These are phyloP conservation scores for Arion vulgaris DNA, from an alignment of 1,140 invertebrate species.

Conservation along the genomic window DNA sequence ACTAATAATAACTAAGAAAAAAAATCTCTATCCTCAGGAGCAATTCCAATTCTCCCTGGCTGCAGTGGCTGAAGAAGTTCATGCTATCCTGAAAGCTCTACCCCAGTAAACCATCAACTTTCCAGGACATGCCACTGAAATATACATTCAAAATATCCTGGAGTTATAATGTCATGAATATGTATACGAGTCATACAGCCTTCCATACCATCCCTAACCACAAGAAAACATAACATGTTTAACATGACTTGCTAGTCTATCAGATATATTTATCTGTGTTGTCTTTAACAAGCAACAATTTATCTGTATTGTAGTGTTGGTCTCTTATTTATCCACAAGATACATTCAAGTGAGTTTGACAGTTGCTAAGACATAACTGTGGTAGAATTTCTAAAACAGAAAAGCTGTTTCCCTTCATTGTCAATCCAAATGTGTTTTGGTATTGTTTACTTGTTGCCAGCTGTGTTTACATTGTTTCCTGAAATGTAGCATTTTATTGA, in stretches of 20 bases:
- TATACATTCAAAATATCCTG: neutral
- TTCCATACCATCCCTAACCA: neutral
- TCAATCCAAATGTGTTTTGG: neutral
- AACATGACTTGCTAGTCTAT: neutral
- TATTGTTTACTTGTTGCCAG: neutral
- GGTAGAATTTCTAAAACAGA: neutral
- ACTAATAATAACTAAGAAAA: neutral
- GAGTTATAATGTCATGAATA: neutral
- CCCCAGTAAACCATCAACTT: constrained; percentile 75
- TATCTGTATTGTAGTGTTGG: neutral
- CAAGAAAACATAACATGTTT: neutral
- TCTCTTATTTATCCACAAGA: neutral
- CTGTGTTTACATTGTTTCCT: neutral
- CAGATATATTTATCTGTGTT: neutral
- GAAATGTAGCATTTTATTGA: neutral
- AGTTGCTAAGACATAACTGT: no score
- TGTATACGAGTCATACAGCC: neutral
- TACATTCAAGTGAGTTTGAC: neutral
- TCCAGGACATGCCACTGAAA: neutral
- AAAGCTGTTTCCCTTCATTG: neutral
- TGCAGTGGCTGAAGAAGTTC: constrained; percentile 97
- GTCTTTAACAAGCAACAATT: neutral
- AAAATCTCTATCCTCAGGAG: constrained; percentile 77
- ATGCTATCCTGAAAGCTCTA: constrained; percentile 90
- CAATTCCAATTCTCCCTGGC: constrained; percentile 98